Base-by-base conservation (phyloP, 1,140 invertebrate genomes). In the Maniola jurtina region DNA sequence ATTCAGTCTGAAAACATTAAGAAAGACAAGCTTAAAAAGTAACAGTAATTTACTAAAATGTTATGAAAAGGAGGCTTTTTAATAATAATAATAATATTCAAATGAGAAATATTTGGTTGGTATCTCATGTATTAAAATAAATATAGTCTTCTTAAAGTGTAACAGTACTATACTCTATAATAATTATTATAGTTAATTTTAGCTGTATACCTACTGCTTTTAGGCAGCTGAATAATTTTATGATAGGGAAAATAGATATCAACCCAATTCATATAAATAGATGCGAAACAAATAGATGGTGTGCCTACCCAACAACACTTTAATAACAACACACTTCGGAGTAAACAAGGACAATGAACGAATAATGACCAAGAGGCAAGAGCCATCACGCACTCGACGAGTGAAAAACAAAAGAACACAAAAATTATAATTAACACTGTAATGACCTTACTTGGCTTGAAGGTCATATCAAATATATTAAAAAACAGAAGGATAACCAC, bases 391-490 rank as follows among this genome's bases (percentile, higher is more conserved):
- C 70, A 60, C 57, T 71, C 68, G 34, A 54, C 38, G 38, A 76
- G 62, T 77, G 72, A 73, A 72, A 75, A 74, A 77, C 73, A 75
- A 80, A 74, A 74, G 58, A 71, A 79, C 58, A 66, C 69, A 50
- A 77, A 50, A 83, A 86, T 86, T 86, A 88, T 86, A n/a, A 80
- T 88, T 84, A 86, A 88, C 83, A 6, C 11, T 71, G 70, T 61
- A 72, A 73, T 83, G 85, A 88, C 83, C 85, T 88, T 88, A 72
- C 80, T 64, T 35, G 58, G 38, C n/a, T 55, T 76, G 80, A 86
- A 88, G 85, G 83, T 88, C 83, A 81, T 60, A 70, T 48, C 40
- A 48, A 48, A 55, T 35, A 14, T 16, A 25, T 57, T 65, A 65
- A 68, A 69, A 64, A 58, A n/a, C n/a, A n/a, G n/a, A n/a, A n/a